phyloP scores from a whole-genome alignment of 2,888 invertebrate species.

The Brenthis hecate region DNA sequence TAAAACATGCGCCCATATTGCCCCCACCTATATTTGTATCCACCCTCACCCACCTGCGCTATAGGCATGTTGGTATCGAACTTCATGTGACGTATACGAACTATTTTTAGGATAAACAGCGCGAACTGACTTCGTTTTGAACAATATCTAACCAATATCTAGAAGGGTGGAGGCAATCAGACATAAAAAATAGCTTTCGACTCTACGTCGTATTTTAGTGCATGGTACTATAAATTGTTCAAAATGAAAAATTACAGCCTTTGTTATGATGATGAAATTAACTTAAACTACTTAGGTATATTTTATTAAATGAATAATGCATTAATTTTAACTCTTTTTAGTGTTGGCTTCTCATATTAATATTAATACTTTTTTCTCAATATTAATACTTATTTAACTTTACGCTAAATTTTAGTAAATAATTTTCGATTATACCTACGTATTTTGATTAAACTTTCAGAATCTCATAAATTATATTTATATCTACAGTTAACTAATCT shows the following conservation, averaged over 20 bases:
- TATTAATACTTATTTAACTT: too few species aligned
- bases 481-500: background rate
- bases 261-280: too few species aligned
- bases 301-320: too few species aligned
- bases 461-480: background rate
- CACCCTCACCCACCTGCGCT: slow-evolving; percentile 52
- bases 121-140: slow-evolving; percentile 29
- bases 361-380: too few species aligned
- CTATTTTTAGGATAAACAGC: slow-evolving; percentile 39
- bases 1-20: slow-evolving; percentile 71
- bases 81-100: slow-evolving; percentile 41
- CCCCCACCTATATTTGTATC: slow-evolving; percentile 60
- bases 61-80: slow-evolving; percentile 43
- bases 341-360: too few species aligned
- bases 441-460: too few species aligned
- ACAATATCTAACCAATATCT: slow-evolving; percentile 44
- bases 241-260: too few species aligned
- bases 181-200: slow-evolving; percentile 37
- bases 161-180: slow-evolving; percentile 40
- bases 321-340: too few species aligned
- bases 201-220: slow-evolving; percentile 28
- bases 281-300: too few species aligned
- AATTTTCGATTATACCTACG: too few species aligned
- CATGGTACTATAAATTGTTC: background rate
- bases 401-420: too few species aligned